These are phyloP conservation scores for Virgularia gustaviana DNA, from an alignment of 92 coral and sea anemone species.

Conservation along the genomic window DNA sequence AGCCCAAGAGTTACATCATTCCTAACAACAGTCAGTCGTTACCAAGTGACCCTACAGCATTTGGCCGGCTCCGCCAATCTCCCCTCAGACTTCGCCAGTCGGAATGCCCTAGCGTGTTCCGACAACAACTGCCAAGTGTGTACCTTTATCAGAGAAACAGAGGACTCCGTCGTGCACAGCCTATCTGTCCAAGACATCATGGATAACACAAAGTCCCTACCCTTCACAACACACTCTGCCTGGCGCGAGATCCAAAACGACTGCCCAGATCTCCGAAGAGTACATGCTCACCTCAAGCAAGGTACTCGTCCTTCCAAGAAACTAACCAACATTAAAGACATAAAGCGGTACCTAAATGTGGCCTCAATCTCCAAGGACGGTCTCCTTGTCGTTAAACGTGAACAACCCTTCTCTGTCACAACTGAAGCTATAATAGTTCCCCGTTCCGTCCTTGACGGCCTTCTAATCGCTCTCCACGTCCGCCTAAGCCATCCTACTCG, in stretches of 20 bases:
- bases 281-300: slow-evolving; percentile 43
- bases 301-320: too few relatives aligned
- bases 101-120: slow-evolving; percentile 46
- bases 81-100: slow-evolving; percentile 67
- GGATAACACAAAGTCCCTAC: background rate
- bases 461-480: too few relatives aligned
- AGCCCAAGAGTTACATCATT: slow-evolving; percentile 51
- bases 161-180: slow-evolving; percentile 44
- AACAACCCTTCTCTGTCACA: background rate
- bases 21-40: slow-evolving; percentile 49
- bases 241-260: slow-evolving; percentile 46
- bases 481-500: too few relatives aligned
- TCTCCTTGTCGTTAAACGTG: background rate
- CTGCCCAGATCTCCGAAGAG: slow-evolving; percentile 49
- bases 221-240: slow-evolving; percentile 28
- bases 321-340: background rate
- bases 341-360: background rate
- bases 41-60: slow-evolving; percentile 54
- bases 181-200: slow-evolving; percentile 46
- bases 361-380: background rate
- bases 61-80: slow-evolving; percentile 50
- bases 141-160: slow-evolving; percentile 36
- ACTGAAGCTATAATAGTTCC: too few relatives aligned
- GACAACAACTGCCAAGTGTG: slow-evolving; percentile 53
- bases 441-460: too few relatives aligned